Evolutionary conservation across 2,797 vertebrate genomes (phyloP).

Genomic region (Lophura swinhoii): DNA sequence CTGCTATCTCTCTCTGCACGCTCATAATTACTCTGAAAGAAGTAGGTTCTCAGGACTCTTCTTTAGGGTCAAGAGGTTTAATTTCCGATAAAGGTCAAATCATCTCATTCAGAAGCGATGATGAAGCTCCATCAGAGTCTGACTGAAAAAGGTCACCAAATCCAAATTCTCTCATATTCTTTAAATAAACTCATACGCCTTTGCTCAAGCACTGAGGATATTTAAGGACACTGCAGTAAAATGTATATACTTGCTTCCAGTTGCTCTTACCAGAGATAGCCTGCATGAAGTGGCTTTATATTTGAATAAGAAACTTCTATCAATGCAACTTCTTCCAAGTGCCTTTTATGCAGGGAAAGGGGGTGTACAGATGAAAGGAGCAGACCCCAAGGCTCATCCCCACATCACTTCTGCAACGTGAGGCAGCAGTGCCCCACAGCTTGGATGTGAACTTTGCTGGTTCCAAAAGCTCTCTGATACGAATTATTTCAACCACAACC

Average conservation of each 20-base stretch:
- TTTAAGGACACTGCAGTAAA: constrained; percentile 35
- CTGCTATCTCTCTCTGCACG: neutral
- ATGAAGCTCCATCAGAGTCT: constrained; percentile 19
- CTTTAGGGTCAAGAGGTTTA: constrained; percentile 9
- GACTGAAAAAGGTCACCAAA: constrained; percentile 52
- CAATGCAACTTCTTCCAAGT: neutral
- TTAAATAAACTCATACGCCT: constrained; percentile 20
- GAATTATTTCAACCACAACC: neutral
- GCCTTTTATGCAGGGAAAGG: neutral
- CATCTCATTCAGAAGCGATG: constrained; percentile 1
- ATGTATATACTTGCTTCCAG: neutral
- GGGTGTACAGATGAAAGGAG: neutral
- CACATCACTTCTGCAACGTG: fast-evolving
- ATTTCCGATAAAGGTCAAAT: constrained; percentile 47
- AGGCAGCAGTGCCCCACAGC: neutral
- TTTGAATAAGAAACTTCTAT: neutral
- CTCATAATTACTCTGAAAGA: constrained; percentile 15
- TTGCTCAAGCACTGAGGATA: neutral
- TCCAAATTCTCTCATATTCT: constrained; percentile 18
- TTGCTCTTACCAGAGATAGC: neutral
- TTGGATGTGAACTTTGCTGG: neutral
- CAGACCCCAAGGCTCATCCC: neutral
- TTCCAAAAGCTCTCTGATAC: neutral
- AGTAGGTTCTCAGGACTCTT: neutral
- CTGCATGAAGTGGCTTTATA: neutral